Evolutionary conservation across 2,888 invertebrate species (phyloP).

Genomic region (Blera fallax): DNA sequence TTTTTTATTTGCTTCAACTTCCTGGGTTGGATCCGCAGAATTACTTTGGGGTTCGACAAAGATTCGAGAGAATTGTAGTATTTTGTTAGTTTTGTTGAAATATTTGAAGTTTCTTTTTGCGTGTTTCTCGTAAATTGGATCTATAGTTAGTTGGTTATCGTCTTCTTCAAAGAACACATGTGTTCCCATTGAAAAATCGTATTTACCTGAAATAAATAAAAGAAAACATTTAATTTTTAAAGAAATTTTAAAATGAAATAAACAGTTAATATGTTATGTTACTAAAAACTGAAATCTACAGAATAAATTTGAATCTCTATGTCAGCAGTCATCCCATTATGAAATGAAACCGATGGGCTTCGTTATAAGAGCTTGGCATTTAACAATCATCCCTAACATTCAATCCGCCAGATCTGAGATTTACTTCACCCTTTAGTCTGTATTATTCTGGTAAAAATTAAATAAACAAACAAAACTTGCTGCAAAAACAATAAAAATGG

Average conservation of each 20-base stretch:
- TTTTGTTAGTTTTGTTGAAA: slow-evolving; percentile 86
- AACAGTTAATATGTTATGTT: too few species aligned
- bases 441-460: too few species aligned
- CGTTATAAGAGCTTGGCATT: too few species aligned
- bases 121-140: slow-evolving; percentile 84
- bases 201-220: slow-evolving; percentile 83
- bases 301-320: too few species aligned
- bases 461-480: too few species aligned
- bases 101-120: slow-evolving; percentile 85
- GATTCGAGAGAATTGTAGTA: slow-evolving; percentile 86
- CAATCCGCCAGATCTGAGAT: too few species aligned
- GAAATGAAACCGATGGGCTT: too few species aligned
- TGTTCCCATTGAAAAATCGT: slow-evolving; percentile 87
- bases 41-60: slow-evolving; percentile 82
- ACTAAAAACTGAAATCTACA: too few species aligned
- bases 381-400: too few species aligned
- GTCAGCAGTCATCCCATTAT: too few species aligned
- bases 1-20: not conserved
- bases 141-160: slow-evolving; percentile 80
- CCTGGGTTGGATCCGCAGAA: slow-evolving; percentile 54
- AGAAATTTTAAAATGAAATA: not conserved
- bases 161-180: slow-evolving; percentile 88
- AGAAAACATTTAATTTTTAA: not conserved
- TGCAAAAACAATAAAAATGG: too few species aligned
- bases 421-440: too few species aligned